Evolutionary conservation across 2,113 vertebrate genomes (phyloP), one percentile per base, ranked within the genome.

Genomic region (Ceyx melanurus): DNA sequence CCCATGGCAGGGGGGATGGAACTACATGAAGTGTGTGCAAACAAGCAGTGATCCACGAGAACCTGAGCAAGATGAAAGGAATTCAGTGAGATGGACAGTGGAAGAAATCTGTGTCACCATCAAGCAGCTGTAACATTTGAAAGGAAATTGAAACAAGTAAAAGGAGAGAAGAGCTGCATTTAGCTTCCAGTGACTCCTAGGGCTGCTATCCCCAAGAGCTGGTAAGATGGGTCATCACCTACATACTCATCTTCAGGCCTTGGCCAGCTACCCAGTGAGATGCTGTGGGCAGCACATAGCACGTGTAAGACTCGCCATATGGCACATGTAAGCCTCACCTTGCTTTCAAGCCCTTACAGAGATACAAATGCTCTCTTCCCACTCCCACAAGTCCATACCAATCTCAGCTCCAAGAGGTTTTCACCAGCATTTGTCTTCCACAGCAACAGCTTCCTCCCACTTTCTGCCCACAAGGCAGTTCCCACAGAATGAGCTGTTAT

Each of bases 371-470:
- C 43, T 53, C 56, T 75, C 48, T 21, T 53, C n/a, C 48, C 21
- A 86, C 35, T 67, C 74, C 54, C 70, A 19, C 40, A 79, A 65
- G 42, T 68, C 62, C 83, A 75, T 18, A 56, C 7, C 43, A 50
- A 81, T 33, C 84, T 75, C 45, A 58, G 56, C 5, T 81, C 22
- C 2, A 0, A 60, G 57, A 68, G 2, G 14, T 45, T 86, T 89
- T 48, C 88, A 45, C 29, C 35, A 86, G 35, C 48, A 64, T 48
- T 64, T 91, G 43, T 58, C 20, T 80, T 31, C 91, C 67, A 56
- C 93, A 92, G 61, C 71, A 83, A 54, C 42, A 90, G 40, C 74
- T 40, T 84, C 65, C 70, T 91, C 89, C 79, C 35, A 91, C 88
- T 45, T 88, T 53, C 90, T 88, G 58, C 88, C 75, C 85, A 91